Conservation (phyloP, 2,888 invertebrate species). For the Colletes collaris region DNA sequence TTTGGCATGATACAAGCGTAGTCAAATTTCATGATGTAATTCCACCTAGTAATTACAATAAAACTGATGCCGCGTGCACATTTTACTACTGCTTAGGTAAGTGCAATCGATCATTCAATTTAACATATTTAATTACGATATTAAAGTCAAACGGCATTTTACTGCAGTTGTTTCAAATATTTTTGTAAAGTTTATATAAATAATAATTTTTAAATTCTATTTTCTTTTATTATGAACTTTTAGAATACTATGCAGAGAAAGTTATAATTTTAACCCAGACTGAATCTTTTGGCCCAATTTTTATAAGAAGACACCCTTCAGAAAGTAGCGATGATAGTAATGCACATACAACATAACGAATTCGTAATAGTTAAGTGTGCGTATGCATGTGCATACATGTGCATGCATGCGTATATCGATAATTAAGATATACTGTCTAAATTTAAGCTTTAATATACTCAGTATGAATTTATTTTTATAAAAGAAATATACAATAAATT, state of each 20-base stretch:
- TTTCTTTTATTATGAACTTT: slow-evolving; percentile 14
- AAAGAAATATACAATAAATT: slow-evolving; percentile 20
- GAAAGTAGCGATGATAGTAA: not conserved
- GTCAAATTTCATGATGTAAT: slow-evolving; percentile 34
- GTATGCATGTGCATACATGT: not conserved
- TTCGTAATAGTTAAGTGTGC: not conserved
- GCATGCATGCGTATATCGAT: not conserved
- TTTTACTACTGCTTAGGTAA: slow-evolving; percentile 47
- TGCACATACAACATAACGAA: too few relatives aligned
- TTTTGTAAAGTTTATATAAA: not conserved
- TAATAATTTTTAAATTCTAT: not conserved
- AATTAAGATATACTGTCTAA: slow-evolving; percentile 5
- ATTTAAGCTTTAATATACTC: not conserved
- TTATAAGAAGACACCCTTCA: slow-evolving; percentile 32
- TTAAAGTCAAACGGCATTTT: not conserved
- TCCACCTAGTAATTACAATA: slow-evolving; percentile 19
- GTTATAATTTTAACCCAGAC: slow-evolving; percentile 33
- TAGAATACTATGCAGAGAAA: slow-evolving; percentile 37
- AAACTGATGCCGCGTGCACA: slow-evolving; percentile 21
- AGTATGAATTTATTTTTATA: slow-evolving; percentile 43
- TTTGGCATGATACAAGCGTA: not conserved
- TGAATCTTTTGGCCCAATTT: slow-evolving; percentile 30
- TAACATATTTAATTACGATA: not conserved
- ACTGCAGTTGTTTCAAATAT: too few relatives aligned
- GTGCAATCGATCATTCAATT: not conserved